phyloP scores from a whole-genome alignment of 2,113 vertebrate species.

The Buteo buteo region DNA sequence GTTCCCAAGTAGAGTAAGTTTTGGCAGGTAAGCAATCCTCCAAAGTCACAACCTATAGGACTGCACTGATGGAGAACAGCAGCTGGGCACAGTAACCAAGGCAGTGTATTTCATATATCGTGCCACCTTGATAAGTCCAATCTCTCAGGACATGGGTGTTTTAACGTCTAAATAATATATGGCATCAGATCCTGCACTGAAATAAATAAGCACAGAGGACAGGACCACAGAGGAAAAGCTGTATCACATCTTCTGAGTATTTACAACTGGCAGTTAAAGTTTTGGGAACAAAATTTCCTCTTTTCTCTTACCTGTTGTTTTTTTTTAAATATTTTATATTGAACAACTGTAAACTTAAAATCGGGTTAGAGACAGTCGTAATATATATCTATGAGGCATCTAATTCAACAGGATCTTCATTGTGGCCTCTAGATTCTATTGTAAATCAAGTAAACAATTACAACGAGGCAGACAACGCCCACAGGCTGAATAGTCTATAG shows the following conservation, averaged over 20 bases:
- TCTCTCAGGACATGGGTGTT: not conserved
- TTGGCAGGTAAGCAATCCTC: not conserved
- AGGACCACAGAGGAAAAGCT: not conserved
- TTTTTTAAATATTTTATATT: not conserved
- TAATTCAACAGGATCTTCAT: not conserved
- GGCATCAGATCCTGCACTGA: not conserved
- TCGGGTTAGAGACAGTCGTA: not conserved
- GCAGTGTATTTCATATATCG: not conserved
- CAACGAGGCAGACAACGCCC: not conserved
- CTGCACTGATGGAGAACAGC: not conserved
- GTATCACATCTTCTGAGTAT: not conserved
- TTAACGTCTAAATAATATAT: not conserved
- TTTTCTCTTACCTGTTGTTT: not conserved
- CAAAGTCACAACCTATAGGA: not conserved
- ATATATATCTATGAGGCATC: not conserved
- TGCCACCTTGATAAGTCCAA: not conserved
- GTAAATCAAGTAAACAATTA: slow-evolving; percentile 17
- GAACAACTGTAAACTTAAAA: not conserved
- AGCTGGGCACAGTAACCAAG: not conserved
- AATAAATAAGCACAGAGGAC: not conserved
- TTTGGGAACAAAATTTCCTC: not conserved
- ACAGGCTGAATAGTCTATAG: not conserved
- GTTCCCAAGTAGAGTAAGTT: not conserved
- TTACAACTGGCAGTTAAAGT: not conserved
- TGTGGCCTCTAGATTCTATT: not conserved